Evolutionary conservation across 2,888 invertebrate genomes (phyloP).

Genomic region (Agrochola macilenta): DNA sequence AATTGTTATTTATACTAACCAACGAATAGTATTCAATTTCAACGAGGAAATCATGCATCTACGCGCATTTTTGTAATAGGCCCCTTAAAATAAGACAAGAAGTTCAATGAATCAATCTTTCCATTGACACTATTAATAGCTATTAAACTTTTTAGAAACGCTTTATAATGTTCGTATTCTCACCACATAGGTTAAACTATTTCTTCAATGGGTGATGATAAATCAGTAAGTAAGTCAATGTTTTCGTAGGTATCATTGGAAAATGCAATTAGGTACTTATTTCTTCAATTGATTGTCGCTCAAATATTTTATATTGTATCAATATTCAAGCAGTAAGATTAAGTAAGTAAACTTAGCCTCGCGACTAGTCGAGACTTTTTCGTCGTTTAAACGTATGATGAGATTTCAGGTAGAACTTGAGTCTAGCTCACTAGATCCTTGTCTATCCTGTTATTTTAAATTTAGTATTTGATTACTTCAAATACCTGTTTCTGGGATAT

Average conservation of each 20-base stretch:
- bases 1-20: no score
- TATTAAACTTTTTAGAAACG: slow-evolving; percentile 12
- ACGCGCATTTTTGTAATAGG: no score
- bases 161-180: neutral
- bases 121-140: slow-evolving; percentile 8
- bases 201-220: neutral
- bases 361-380: neutral
- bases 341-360: neutral
- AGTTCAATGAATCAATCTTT: no score
- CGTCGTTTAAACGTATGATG: neutral
- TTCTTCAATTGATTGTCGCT: neutral
- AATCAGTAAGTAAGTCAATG: neutral
- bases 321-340: neutral
- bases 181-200: neutral
- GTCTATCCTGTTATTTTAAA: neutral
- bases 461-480: neutral
- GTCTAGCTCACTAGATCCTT: no score
- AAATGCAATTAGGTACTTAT: neutral
- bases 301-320: neutral
- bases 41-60: no score
- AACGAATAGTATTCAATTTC: no score
- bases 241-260: neutral
- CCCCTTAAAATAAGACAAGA: no score
- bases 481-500: neutral
- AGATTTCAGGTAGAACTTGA: neutral